These are phyloP conservation scores for Mantis religiosa DNA, from an alignment of 2,888 invertebrate genomes.

Conservation along the genomic window DNA sequence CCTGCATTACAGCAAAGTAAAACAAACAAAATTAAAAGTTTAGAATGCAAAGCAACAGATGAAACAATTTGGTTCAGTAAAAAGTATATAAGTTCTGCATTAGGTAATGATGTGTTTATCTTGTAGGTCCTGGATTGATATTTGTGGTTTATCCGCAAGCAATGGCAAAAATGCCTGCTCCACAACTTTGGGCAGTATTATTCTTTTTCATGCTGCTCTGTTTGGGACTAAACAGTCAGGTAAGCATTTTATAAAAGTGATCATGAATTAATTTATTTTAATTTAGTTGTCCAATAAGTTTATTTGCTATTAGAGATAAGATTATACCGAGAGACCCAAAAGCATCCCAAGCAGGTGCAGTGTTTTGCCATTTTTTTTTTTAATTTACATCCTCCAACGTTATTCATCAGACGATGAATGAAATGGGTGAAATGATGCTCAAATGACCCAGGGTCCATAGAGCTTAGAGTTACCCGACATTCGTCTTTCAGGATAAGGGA, in stretches of 20 bases:
- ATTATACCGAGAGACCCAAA: too few relatives aligned
- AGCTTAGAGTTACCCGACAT: too few relatives aligned
- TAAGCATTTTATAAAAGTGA: conserved; percentile 41
- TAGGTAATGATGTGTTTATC: not conserved
- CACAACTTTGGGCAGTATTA: conserved; percentile 84
- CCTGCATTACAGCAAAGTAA: too few relatives aligned
- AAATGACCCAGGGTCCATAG: too few relatives aligned
- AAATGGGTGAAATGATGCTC: too few relatives aligned
- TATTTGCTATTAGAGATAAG: not conserved
- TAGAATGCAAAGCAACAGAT: not conserved
- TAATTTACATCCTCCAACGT: too few relatives aligned
- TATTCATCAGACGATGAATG: too few relatives aligned
- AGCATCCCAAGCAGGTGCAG: too few relatives aligned
- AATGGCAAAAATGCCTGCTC: conserved; percentile 87
- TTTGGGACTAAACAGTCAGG: conserved; percentile 83
- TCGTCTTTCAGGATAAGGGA: too few relatives aligned
- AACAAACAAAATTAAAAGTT: too few relatives aligned
- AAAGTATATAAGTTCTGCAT: not conserved
- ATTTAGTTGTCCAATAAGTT: not conserved
- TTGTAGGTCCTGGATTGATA: conserved; percentile 75
- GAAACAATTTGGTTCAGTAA: not conserved
- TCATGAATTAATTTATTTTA: not conserved
- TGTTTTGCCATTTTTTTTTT: too few relatives aligned
- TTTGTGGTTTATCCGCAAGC: conserved; percentile 91
- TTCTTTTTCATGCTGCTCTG: conserved; percentile 90